These are phyloP conservation scores for Zaprionus gabonicus DNA, from an alignment of 1,140 invertebrate genomes.

Conservation along the genomic window DNA sequence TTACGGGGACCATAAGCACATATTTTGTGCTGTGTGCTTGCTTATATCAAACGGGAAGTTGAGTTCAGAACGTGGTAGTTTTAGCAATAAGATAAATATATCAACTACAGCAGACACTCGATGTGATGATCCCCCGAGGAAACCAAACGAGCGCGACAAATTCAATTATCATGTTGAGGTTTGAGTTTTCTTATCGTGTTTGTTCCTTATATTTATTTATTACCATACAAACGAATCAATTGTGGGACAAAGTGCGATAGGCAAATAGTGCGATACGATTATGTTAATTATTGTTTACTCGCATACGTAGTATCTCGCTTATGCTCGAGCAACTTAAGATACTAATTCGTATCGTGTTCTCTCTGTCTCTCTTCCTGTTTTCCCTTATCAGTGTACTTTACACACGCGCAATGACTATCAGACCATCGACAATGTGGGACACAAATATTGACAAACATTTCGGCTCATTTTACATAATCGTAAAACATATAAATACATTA, in stretches of 20 bases:
- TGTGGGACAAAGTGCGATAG: not conserved
- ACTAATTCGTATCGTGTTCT: not conserved
- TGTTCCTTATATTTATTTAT: not conserved
- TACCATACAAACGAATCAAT: not conserved
- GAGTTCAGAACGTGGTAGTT: constrained; percentile 29
- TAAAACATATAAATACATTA: not conserved
- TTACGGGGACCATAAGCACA: constrained; percentile 20
- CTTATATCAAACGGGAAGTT: constrained; percentile 46
- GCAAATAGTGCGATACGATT: constrained; percentile 2
- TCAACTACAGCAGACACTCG: not conserved
- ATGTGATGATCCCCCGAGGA: not conserved
- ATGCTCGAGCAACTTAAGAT: not conserved
- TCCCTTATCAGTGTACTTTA: not conserved
- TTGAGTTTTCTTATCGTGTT: not conserved
- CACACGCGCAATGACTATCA: constrained; percentile 23
- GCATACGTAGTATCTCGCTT: not conserved
- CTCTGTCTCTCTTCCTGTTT: not conserved
- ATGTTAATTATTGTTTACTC: not conserved
- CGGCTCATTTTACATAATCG: constrained; percentile 41
- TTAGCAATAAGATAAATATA: constrained; percentile 28
- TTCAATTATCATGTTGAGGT: not conserved
- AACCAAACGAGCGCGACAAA: not conserved
- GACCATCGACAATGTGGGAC: constrained; percentile 39
- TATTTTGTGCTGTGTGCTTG: constrained; percentile 10
- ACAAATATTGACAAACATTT: constrained; percentile 46